phyloP scores from a whole-genome alignment of 2,888 invertebrate genomes.

The Ligdia adustata region DNA sequence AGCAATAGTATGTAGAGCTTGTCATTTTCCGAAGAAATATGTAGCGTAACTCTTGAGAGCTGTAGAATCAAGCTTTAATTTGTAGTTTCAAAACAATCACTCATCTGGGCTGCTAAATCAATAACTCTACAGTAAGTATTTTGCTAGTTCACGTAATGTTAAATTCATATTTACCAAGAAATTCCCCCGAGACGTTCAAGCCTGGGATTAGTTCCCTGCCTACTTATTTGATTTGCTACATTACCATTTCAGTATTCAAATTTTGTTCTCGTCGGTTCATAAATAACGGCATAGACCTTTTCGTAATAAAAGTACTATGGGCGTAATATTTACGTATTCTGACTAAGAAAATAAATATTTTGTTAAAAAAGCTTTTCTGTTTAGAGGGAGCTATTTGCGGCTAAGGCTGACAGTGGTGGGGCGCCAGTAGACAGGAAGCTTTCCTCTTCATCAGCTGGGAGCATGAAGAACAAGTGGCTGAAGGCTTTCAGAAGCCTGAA shows the following conservation, averaged over 20 bases:
- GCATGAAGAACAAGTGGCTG: slow-evolving; percentile 98
- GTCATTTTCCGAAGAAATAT: slow-evolving; percentile 15
- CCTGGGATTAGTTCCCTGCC: slow-evolving; percentile 5
- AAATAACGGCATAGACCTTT: not conserved
- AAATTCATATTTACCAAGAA: slow-evolving; percentile 16
- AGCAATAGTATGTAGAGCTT: slow-evolving; percentile 16
- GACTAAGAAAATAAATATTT: not conserved
- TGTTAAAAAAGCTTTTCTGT: slow-evolving; percentile 48
- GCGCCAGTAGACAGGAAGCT: slow-evolving; percentile 91
- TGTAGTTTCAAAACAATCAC: slow-evolving; percentile 2
- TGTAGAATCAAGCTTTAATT: slow-evolving; percentile 5
- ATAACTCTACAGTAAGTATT: slow-evolving; percentile 2
- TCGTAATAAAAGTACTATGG: not conserved
- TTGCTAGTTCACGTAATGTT: not conserved
- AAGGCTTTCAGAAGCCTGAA: slow-evolving; percentile 98
- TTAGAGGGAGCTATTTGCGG: slow-evolving; percentile 93
- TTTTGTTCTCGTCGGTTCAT: slow-evolving; percentile 5
- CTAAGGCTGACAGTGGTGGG: slow-evolving; percentile 89
- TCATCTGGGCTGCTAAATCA: slow-evolving; percentile 1
- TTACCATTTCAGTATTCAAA: slow-evolving; percentile 13
- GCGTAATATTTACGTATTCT: not conserved
- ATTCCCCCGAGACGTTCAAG: slow-evolving; percentile 4
- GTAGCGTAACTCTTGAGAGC: slow-evolving; percentile 2
- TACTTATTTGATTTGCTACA: slow-evolving; percentile 17
- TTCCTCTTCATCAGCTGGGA: slow-evolving; percentile 92